These are phyloP conservation scores for Progne subis DNA, from an alignment of 2,113 vertebrate genomes.

Conservation along the genomic window DNA sequence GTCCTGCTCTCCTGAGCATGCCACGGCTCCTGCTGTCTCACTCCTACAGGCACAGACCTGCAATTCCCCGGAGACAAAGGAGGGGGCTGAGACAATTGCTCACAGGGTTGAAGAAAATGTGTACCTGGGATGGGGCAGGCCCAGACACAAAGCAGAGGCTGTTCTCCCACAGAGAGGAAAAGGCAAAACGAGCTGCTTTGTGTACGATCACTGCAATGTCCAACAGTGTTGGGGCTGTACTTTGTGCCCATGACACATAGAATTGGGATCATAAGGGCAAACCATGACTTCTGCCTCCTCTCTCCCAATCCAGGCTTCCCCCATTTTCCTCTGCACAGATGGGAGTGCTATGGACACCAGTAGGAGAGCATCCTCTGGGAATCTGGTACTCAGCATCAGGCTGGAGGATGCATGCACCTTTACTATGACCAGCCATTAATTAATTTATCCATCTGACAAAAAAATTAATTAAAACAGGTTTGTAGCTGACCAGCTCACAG, in stretches of 20 bases:
- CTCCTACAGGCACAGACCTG: background rate
- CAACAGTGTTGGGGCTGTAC: background rate
- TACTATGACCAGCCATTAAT: background rate
- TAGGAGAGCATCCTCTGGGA: background rate
- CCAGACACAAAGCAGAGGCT: background rate
- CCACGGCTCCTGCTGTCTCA: background rate
- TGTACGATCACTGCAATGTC: background rate
- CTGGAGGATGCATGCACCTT: background rate
- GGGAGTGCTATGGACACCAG: accelerated
- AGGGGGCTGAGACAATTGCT: background rate
- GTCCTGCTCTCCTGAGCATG: constrained; percentile 35
- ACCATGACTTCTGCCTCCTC: background rate
- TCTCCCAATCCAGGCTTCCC: background rate
- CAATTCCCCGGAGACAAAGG: background rate
- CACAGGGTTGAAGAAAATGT: accelerated
- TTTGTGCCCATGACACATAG: background rate
- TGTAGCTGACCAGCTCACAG: background rate
- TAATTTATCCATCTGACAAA: background rate
- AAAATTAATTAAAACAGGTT: background rate
- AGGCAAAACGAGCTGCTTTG: background rate
- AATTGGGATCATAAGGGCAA: background rate
- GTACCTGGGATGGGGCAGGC: background rate
- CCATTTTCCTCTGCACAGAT: background rate
- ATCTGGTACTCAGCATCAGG: background rate
- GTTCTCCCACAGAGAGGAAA: background rate